Evolutionary conservation across 1,140 invertebrate species (phyloP).

Genomic region (Ditylenchus dipsaci): DNA sequence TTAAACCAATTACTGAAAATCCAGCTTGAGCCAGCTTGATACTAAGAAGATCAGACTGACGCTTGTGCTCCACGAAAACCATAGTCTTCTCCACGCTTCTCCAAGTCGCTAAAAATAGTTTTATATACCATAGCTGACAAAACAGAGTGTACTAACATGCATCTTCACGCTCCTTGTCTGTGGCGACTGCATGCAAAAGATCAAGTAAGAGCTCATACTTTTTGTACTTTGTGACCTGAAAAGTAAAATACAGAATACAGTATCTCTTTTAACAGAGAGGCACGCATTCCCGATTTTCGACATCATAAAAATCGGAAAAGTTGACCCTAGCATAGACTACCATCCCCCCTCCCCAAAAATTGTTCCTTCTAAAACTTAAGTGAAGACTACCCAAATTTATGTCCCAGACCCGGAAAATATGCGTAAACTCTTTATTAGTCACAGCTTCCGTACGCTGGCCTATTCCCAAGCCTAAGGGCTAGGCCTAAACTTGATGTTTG

Average conservation of each 20-base stretch:
- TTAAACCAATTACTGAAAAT: conserved; percentile 15
- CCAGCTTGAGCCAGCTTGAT: conserved; percentile 9
- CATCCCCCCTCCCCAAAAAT: too few relatives aligned
- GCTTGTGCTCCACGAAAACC: conserved; percentile 28
- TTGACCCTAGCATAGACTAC: too few relatives aligned
- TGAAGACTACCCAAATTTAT: too few relatives aligned
- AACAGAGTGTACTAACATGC: background rate
- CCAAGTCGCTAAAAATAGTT: background rate
- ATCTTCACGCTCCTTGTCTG: conserved; percentile 1
- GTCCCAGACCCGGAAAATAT: too few relatives aligned
- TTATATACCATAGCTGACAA: background rate
- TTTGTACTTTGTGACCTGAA: conserved; percentile 10
- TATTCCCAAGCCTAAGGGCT: too few relatives aligned
- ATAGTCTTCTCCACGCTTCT: conserved; percentile 15
- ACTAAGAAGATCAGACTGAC: conserved; percentile 18
- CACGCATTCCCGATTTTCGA: too few relatives aligned
- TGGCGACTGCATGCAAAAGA: conserved; percentile 15
- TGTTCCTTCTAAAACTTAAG: too few relatives aligned
- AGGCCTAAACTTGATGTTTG: too few relatives aligned
- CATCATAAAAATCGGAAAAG: conserved; percentile 9
- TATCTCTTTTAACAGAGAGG: too few relatives aligned
- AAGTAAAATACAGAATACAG: conserved; percentile 18
- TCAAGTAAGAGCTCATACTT: conserved; percentile 25
- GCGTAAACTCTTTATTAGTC: too few relatives aligned
- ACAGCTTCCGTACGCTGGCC: too few relatives aligned